A percentile compares a stretch with the other conserved stretches of the same genome.
Evolutionary conservation across 2,113 vertebrate genomes (phyloP).

Genomic region (Dipodomys stephensi): DNA sequence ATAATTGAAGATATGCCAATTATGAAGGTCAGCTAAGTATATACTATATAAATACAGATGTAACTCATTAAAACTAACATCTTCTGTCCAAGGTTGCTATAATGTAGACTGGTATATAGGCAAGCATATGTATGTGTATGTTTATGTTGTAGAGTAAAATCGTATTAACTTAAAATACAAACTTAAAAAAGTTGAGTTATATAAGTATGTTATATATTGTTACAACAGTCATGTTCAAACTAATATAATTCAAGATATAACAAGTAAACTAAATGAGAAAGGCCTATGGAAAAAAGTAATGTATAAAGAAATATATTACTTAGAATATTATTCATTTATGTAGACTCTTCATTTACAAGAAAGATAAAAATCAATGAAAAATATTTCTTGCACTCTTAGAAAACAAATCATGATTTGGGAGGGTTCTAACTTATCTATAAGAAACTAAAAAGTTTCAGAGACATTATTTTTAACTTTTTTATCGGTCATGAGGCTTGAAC

Average conservation of each 20-base stretch:
- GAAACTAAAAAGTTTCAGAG: background rate
- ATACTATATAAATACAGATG: background rate
- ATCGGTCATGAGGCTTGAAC: too few relatives aligned
- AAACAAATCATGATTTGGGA: slow-evolving; percentile 9
- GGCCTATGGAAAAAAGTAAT: background rate
- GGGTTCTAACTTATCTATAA: background rate
- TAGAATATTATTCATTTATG: background rate
- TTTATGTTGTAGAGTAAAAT: slow-evolving; percentile 14
- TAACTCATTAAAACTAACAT: background rate
- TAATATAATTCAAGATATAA: background rate
- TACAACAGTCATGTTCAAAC: slow-evolving; percentile 10
- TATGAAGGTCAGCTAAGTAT: background rate
- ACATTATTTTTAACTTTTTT: too few relatives aligned
- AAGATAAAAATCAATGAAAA: background rate
- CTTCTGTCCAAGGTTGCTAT: background rate
- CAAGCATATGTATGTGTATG: background rate
- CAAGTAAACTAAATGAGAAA: background rate
- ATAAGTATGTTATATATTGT: background rate
- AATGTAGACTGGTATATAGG: background rate
- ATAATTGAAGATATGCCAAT: slow-evolving; percentile 24
- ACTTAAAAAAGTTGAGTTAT: background rate
- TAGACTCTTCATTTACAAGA: slow-evolving; percentile 8
- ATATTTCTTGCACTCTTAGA: slow-evolving; percentile 13
- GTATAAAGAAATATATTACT: background rate
- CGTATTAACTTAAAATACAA: slow-evolving; percentile 14